Conservation (phyloP, 2,888 invertebrate species). For the Teleiodes luculella region DNA sequence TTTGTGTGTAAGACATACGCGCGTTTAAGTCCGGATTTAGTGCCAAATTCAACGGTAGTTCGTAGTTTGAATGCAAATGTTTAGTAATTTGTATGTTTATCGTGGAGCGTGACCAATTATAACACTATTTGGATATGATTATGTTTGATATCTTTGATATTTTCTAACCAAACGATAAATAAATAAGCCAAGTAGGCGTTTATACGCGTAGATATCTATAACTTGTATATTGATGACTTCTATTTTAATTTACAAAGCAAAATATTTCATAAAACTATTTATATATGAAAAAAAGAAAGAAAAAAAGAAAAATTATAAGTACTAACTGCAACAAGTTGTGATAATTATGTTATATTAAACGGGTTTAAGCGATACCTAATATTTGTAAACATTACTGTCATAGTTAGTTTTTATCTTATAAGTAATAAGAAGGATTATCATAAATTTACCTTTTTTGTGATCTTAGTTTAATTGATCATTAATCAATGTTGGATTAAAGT, state of each 20-base stretch:
- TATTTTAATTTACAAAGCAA: too few relatives aligned
- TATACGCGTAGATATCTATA: too few relatives aligned
- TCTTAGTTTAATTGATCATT: constrained; percentile 12
- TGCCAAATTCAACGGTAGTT: constrained; percentile 53
- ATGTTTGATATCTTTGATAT: not conserved
- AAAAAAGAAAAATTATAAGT: too few relatives aligned
- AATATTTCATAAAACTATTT: too few relatives aligned
- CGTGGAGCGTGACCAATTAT: constrained; percentile 37
- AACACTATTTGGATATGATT: constrained; percentile 40
- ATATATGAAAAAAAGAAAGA: too few relatives aligned
- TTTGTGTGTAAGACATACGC: constrained; percentile 55
- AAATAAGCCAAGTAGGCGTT: not conserved
- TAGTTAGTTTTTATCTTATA: too few relatives aligned
- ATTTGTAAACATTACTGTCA: too few relatives aligned
- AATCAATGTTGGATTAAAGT: constrained; percentile 11
- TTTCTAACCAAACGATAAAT: not conserved
- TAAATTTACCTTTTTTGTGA: not conserved
- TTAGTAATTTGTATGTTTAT: constrained; percentile 30
- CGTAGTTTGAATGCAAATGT: constrained; percentile 47
- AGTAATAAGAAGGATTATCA: not conserved
- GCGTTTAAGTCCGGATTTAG: constrained; percentile 52
- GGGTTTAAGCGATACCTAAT: too few relatives aligned
- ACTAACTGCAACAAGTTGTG: too few relatives aligned
- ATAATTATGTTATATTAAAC: too few relatives aligned
- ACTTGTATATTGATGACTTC: too few relatives aligned